Percentiles rank a stretch among this genome's conserved stretches.
Evolutionary conservation across 2,797 vertebrate species (phyloP).

Genomic region (Coracias cyanogaster): DNA sequence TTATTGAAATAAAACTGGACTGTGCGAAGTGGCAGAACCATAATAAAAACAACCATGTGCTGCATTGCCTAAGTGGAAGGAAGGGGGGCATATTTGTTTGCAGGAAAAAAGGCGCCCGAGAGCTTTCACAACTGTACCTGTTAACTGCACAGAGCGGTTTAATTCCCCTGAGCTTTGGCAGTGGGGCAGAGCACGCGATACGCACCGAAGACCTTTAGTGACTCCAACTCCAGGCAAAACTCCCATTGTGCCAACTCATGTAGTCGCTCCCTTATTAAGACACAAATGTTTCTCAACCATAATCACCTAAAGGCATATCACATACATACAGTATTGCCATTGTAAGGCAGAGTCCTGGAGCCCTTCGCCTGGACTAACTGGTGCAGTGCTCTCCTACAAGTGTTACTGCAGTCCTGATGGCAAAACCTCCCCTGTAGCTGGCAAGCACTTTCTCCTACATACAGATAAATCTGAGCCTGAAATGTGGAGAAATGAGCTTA

Average conservation of each 20-base stretch:
- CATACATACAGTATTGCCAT: too few species aligned
- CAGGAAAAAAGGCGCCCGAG: neutral
- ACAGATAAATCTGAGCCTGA: neutral
- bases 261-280: neutral
- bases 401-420: neutral
- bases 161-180: neutral
- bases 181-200: neutral
- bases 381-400: neutral
- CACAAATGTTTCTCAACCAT: neutral
- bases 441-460: neutral
- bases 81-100: neutral
- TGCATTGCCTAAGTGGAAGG: neutral
- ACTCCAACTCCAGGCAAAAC: neutral
- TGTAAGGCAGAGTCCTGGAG: neutral
- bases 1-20: slow-evolving; percentile 63
- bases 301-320: neutral
- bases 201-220: neutral
- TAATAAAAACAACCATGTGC: slow-evolving; percentile 39
- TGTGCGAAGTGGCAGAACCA: slow-evolving; percentile 27
- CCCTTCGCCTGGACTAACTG: accelerated
- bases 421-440: neutral
- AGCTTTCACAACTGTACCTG: neutral
- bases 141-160: neutral
- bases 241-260: neutral
- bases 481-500: neutral